A percentile compares a stretch with the other conserved stretches of the same genome.
Conservation (phyloP, 2,797 vertebrate species). For the Schizopygopsis malacanthus region DNA sequence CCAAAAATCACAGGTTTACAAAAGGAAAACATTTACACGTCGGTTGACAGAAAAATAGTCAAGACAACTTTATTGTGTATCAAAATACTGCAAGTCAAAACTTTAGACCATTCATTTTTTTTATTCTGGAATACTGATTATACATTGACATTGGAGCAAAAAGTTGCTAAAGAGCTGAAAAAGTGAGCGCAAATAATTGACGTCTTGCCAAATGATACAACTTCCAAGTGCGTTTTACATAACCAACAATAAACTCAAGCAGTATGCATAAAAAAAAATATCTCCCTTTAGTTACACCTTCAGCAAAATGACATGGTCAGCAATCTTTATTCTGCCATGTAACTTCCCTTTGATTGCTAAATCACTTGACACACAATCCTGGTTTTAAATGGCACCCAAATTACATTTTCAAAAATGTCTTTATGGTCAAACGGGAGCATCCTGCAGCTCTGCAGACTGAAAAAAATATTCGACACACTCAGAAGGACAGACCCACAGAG, state of each 20-base stretch:
- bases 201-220: slow-evolving; percentile 59
- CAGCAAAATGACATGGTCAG: slow-evolving; percentile 5
- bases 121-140: slow-evolving; percentile 71
- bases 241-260: slow-evolving; percentile 26
- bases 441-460: slow-evolving; percentile 55
- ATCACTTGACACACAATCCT: slow-evolving; percentile 1
- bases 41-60: slow-evolving; percentile 78
- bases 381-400: slow-evolving; percentile 24
- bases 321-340: slow-evolving; percentile 13
- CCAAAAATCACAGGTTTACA: not conserved
- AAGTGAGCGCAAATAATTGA: slow-evolving; percentile 63
- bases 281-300: slow-evolving; percentile 36
- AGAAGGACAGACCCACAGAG: slow-evolving; percentile 48
- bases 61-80: slow-evolving; percentile 84
- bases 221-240: slow-evolving; percentile 54
- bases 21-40: slow-evolving; percentile 22
- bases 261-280: not conserved
- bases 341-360: slow-evolving; percentile 49
- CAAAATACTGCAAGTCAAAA: slow-evolving; percentile 83
- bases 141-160: slow-evolving; percentile 66
- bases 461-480: slow-evolving; percentile 50
- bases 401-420: slow-evolving; percentile 14
- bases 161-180: slow-evolving; percentile 51
- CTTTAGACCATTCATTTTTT: slow-evolving; percentile 68
- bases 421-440: slow-evolving; percentile 26